These are phyloP conservation scores for Oplegnathus fasciatus DNA, from an alignment of 2,113 vertebrate genomes.

Conservation along the genomic window DNA sequence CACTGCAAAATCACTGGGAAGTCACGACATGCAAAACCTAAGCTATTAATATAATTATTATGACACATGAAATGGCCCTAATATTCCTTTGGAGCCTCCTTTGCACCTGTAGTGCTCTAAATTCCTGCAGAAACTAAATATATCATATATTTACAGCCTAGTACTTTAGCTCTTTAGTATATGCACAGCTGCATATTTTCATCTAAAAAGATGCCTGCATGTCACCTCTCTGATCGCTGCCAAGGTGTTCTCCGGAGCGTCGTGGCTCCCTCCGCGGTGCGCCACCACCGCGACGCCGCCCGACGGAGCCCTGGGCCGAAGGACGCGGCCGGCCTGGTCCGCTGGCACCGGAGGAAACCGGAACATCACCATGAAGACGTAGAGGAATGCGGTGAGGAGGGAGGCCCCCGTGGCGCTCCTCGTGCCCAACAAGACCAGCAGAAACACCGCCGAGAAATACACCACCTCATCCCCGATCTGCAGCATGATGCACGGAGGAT, in stretches of 20 bases:
- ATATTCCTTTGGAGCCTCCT: background rate
- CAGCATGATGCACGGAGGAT: constrained; percentile 74
- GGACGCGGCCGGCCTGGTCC: constrained; percentile 84
- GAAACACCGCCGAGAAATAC: constrained; percentile 84
- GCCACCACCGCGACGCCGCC: constrained; percentile 85
- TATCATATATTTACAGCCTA: background rate
- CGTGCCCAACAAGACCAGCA: constrained; percentile 79
- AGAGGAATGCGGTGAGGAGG: constrained; percentile 85
- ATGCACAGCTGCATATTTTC: background rate
- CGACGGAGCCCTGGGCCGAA: constrained; percentile 80
- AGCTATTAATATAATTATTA: background rate
- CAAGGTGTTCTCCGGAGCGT: constrained; percentile 95
- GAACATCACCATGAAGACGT: constrained; percentile 86
- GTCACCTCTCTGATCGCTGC: constrained; percentile 90
- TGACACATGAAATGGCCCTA: background rate
- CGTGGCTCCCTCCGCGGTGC: constrained; percentile 91
- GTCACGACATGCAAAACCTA: constrained; percentile 3
- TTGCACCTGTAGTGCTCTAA: background rate
- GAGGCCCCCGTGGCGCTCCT: constrained; percentile 86
- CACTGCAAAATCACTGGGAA: constrained; percentile 2
- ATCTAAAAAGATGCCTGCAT: background rate
- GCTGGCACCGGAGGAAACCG: constrained; percentile 86
- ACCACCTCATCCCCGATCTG: constrained; percentile 82
- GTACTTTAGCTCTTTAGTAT: background rate
- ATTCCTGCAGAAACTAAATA: background rate